Evolutionary conservation across 2,888 invertebrate genomes (phyloP).

Genomic region (Napeogenes sylphis): DNA sequence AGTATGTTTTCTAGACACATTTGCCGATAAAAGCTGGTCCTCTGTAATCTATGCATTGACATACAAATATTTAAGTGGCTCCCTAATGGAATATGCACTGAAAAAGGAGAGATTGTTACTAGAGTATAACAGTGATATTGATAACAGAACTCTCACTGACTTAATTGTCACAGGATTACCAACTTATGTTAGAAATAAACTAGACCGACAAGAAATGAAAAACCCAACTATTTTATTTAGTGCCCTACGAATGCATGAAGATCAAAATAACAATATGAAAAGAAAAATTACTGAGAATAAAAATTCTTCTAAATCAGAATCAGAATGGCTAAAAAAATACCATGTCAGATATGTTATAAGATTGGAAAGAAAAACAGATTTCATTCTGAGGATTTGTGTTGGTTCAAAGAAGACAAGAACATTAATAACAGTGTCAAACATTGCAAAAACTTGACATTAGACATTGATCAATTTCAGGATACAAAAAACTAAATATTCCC

Average conservation of each 20-base stretch:
- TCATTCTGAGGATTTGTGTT: slow-evolving; percentile 23
- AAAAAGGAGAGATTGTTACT: slow-evolving; percentile 17
- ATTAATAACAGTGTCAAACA: slow-evolving; percentile 13
- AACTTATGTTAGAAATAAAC: slow-evolving; percentile 16
- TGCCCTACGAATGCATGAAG: slow-evolving; percentile 15
- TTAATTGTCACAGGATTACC: slow-evolving; percentile 18
- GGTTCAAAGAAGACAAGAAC: slow-evolving; percentile 22
- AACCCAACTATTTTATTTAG: slow-evolving; percentile 13
- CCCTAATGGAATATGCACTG: slow-evolving; percentile 15
- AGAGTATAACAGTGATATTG: slow-evolving; percentile 15
- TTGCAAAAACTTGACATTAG: slow-evolving; percentile 13
- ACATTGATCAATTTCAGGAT: slow-evolving; percentile 20
- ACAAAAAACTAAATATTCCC: slow-evolving; percentile 25
- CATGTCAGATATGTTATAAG: slow-evolving; percentile 19
- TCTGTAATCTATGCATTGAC: no score
- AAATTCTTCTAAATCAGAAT: slow-evolving; percentile 12
- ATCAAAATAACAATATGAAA: slow-evolving; percentile 12
- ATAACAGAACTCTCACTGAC: slow-evolving; percentile 17
- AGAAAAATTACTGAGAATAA: slow-evolving; percentile 12
- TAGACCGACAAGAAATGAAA: slow-evolving; percentile 13
- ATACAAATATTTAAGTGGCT: slow-evolving; percentile 1
- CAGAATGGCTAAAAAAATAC: slow-evolving; percentile 10
- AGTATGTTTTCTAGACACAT: no score
- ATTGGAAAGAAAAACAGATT: slow-evolving; percentile 20
- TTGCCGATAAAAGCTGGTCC: no score